Conservation (phyloP, 2,113 vertebrate genomes). For the Pseudonaja textilis region DNA sequence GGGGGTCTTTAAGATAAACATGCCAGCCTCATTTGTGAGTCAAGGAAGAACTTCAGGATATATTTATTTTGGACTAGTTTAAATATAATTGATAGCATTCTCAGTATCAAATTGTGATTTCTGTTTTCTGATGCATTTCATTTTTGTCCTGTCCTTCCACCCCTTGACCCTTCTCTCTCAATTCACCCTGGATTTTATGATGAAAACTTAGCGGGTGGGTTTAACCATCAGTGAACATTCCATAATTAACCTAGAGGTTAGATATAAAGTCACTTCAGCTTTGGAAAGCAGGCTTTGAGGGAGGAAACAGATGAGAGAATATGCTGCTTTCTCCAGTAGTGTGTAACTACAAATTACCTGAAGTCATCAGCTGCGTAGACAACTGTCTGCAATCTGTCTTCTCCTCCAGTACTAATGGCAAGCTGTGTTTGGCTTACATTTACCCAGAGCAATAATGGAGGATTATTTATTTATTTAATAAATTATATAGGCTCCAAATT, state of each 20-base stretch:
- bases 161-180: neutral
- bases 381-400: neutral
- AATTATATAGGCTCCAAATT: neutral
- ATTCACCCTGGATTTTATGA: neutral
- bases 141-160: neutral
- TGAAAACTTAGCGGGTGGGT: neutral
- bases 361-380: neutral
- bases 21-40: neutral
- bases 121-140: neutral
- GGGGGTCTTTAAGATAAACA: neutral
- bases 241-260: constrained; percentile 19
- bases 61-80: neutral
- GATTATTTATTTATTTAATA: neutral
- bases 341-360: neutral
- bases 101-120: neutral
- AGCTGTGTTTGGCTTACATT: neutral
- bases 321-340: neutral
- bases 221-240: constrained; percentile 10
- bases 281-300: constrained; percentile 1
- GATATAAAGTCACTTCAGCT: constrained; percentile 5
- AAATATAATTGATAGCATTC: neutral
- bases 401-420: neutral
- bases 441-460: neutral
- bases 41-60: neutral
- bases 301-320: neutral